Conservation (phyloP, 2,113 vertebrate species). For the Antechinus flavipes region DNA sequence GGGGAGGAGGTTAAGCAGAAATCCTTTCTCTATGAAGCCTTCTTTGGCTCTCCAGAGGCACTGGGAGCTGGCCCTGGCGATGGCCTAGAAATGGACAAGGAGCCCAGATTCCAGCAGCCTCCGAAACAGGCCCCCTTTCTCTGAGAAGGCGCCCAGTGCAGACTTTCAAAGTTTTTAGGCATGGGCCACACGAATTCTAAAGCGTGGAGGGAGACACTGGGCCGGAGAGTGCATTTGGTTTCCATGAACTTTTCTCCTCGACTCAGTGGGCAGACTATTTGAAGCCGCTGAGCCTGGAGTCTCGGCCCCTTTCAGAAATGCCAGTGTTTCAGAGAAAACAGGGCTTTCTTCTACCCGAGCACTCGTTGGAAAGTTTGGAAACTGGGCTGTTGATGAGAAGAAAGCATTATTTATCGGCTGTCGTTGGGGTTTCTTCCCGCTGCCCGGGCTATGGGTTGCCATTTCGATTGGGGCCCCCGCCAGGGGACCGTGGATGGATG, state of each 20-base stretch:
- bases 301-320: slow-evolving; percentile 66
- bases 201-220: neutral
- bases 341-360: slow-evolving; percentile 24
- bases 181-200: slow-evolving; percentile 42
- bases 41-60: slow-evolving; percentile 3
- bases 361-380: slow-evolving; percentile 59
- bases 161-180: neutral
- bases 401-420: slow-evolving; percentile 35
- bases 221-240: neutral
- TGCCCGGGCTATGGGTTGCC: neutral
- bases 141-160: neutral
- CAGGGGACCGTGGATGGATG: neutral
- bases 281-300: slow-evolving; percentile 14
- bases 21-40: neutral
- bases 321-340: slow-evolving; percentile 41
- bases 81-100: neutral
- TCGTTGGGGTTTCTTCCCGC: neutral
- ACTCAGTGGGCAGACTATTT: slow-evolving; percentile 33
- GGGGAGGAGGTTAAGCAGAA: neutral
- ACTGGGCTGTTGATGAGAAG: slow-evolving; percentile 50
- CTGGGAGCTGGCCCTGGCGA: neutral
- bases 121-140: neutral
- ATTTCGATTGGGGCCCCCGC: neutral
- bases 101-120: slow-evolving; percentile 6
- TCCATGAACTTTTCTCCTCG: slow-evolving; percentile 46